Percentiles rank a stretch among this genome's conserved stretches.
These are phyloP conservation scores for Delia radicum DNA, from an alignment of 1,140 invertebrate species.

Conservation along the genomic window DNA sequence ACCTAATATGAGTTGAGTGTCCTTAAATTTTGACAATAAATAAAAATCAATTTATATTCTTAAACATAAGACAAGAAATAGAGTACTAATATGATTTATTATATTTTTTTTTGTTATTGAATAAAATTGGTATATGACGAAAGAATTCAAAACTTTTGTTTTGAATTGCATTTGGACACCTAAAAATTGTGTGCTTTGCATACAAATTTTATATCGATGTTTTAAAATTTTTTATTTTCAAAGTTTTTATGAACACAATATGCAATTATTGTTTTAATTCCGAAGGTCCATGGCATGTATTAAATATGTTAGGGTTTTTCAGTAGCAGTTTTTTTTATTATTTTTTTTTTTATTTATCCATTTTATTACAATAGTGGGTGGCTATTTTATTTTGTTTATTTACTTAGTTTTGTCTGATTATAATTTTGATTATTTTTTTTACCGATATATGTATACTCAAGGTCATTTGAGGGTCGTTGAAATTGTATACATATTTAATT, in stretches of 20 bases:
- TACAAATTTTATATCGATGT: neutral
- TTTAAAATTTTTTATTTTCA: too few species aligned
- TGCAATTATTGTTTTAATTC: neutral
- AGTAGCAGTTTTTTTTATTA: neutral
- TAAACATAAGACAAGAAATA: too few species aligned
- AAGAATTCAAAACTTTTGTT: neutral
- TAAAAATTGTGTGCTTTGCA: constrained; percentile 6
- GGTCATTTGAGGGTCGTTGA: neutral
- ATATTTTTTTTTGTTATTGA: neutral
- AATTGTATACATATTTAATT: too few species aligned
- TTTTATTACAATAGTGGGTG: neutral
- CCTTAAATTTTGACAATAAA: too few species aligned
- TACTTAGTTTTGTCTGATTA: neutral
- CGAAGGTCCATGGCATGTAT: constrained; percentile 1
- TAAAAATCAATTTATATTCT: too few species aligned
- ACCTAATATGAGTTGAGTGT: too few species aligned
- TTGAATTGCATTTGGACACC: neutral
- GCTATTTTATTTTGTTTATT: too few species aligned
- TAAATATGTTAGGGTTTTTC: neutral
- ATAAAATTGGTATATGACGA: neutral
- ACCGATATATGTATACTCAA: neutral
- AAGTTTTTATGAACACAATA: neutral
- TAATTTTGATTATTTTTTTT: too few species aligned
- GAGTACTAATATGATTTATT: too few species aligned
- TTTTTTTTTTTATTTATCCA: neutral